Evolutionary conservation across 2,113 vertebrate genomes (phyloP).

Genomic region (Piprites chloris): DNA sequence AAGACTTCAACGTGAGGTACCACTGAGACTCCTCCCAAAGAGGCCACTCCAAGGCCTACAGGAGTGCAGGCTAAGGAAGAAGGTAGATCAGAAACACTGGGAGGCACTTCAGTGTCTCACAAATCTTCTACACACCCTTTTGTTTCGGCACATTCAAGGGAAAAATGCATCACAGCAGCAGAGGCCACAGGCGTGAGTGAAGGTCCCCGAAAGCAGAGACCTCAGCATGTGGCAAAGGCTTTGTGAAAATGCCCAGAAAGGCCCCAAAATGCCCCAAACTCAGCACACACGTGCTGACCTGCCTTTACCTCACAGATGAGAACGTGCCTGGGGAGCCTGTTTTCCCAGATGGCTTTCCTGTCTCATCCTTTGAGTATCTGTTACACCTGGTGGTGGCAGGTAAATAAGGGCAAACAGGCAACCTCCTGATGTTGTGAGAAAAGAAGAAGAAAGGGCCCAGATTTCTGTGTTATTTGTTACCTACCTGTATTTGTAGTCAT

Average conservation of each 20-base stretch:
- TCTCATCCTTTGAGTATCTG: not conserved
- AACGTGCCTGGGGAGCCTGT: not conserved
- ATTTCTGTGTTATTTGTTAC: not conserved
- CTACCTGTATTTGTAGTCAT: conserved; percentile 96
- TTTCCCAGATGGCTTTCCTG: not conserved
- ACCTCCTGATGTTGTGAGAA: not conserved
- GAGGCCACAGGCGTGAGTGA: not conserved
- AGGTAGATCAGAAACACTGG: not conserved
- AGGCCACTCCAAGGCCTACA: not conserved
- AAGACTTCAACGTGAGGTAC: not conserved
- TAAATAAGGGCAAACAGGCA: not conserved
- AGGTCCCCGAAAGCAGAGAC: not conserved
- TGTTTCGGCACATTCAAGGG: not conserved
- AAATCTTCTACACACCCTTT: not conserved
- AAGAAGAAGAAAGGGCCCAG: not conserved
- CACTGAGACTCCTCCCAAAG: not conserved
- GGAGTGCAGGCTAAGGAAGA: not conserved
- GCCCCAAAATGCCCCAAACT: no score
- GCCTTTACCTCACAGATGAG: not conserved
- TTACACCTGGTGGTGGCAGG: not conserved
- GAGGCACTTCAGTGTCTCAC: not conserved
- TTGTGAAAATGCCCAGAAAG: not conserved
- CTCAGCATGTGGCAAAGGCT: not conserved
- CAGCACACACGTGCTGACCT: not conserved
- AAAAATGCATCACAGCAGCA: not conserved